phyloP scores from a whole-genome alignment of 1,140 invertebrate genomes.

The Meloidogyne exigua region DNA sequence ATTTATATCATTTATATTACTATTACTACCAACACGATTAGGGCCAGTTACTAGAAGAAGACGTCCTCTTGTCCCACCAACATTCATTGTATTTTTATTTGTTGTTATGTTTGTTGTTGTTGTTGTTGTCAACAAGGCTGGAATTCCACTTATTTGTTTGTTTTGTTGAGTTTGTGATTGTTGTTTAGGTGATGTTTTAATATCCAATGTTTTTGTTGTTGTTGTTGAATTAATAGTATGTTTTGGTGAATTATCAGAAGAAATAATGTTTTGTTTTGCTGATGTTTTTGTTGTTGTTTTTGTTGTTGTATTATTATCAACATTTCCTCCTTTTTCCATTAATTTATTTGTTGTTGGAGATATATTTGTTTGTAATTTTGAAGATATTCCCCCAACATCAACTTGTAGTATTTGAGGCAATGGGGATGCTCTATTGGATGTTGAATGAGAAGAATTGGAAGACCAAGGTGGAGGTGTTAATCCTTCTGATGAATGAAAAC shows the following conservation, averaged over 20 bases:
- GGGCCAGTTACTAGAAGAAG: conserved; percentile 15
- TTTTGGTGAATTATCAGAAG: background rate
- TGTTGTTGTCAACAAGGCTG: conserved; percentile 6
- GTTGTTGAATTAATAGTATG: background rate
- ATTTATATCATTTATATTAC: background rate
- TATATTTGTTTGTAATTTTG: background rate
- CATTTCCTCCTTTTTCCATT: background rate
- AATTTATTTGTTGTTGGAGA: background rate
- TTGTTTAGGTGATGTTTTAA: conserved; percentile 5
- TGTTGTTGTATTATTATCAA: conserved; percentile 11
- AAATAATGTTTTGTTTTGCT: background rate
- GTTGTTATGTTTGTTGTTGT: conserved; percentile 32
- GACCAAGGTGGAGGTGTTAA: conserved; percentile 5
- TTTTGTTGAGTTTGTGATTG: background rate
- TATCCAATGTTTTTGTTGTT: background rate
- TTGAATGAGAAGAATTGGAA: background rate
- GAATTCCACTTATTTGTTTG: background rate
- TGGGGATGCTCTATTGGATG: conserved; percentile 5
- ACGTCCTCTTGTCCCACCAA: conserved; percentile 8
- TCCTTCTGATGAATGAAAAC: background rate
- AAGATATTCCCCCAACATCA: background rate
- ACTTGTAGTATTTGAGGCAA: background rate
- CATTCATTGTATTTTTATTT: conserved; percentile 10
- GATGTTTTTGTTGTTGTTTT: background rate
- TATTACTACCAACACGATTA: conserved; percentile 5